Evolutionary conservation across 2,888 invertebrate species (phyloP), one percentile per base, ranked within the genome.

Genomic region (Synanthedon vespiformis): DNA sequence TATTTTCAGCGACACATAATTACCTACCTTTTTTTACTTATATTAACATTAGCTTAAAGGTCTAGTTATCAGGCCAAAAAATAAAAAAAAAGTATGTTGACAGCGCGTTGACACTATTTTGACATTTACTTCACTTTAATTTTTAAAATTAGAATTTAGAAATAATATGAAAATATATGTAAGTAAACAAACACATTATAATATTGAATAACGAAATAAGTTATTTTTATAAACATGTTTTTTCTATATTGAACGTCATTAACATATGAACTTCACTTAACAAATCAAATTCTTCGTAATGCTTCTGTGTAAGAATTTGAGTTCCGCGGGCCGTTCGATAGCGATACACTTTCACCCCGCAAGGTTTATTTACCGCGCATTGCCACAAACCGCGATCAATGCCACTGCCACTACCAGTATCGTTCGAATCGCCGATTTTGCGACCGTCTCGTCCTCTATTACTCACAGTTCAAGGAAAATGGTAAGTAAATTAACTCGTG

Each of bases 331-430:
- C 40, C 51, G 72, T 59, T 71, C 60, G 57, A 54, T 68, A 64
- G 68, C 71, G 79, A 81, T 83, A 83, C 77, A 86, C 86, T 86
- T 86, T 87, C 85, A 85, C 85, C 80, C 77, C 68, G 61, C 71
- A 58, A 62, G 62, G 64, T 63, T 60, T 68, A 64, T 66, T 63
- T 60, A 67, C 61, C 58, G 63, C 61, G 60, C 64, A 57, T 67
- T 65, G 65, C 65, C 67, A 67, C 67, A 62, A 61, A 61, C 58
- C 61, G 60, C 70, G 70, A 79, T 83, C 79, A 81, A 80, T 83
- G 77, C 66, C 67, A 72, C 59, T 67, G 16, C 10, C 22, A 48
- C 10, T 83, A 77, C 66, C 67, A 72, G 60, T 67, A 12, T 5
- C 48, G 6, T 5, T 50, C 68, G 59, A 68, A 64, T 67, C 55